Evolutionary conservation across 2,113 vertebrate genomes (phyloP), one percentile per base, ranked within the genome.

Genomic region (Bufo bufo): DNA sequence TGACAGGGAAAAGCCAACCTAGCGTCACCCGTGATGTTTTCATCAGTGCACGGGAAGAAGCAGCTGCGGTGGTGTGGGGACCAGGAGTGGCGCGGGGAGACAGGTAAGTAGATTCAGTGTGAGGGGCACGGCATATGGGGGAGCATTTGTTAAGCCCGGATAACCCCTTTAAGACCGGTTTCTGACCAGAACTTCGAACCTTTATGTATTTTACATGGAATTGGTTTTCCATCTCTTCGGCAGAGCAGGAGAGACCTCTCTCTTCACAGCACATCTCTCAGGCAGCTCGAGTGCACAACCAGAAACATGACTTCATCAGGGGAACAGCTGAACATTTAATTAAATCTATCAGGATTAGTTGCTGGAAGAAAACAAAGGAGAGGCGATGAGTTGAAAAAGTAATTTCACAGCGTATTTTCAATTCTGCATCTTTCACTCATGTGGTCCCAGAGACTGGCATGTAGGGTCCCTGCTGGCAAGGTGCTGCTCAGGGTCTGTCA

Each of bases 281-380:
- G 50, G 71, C 59, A 79, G 58, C 85, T 20, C 8, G 52, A 66
- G 56, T 23, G 56, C 17, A 58, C 3, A 11, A 43, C 58, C 47
- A 77, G 63, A 66, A 80, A 69, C 49, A 86, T 50, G n/a, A 52
- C 52, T 78, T 77, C 19, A 85, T 63, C 33, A 69, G 56, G n/a
- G 50, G 63, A 80, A 69, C 75, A 52, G 59, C 20, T 52, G 56
- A 80, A 86, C 85, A 80, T 56, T 87, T 79, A 80, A 87, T 87
- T 86, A 80, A 86, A 86, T 45, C 85, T 86, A 7, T 86, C 59
- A 86, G 58, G 85, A 86, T 86, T 78, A 79, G 74, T 23, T 19
- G 43, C 58, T 65, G 59, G 20, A 52, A 52, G 85, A 63, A 87
- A 71, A 77, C 54, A 54, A 86, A 86, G 69, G 58, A 86, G 61